Evolutionary conservation across 2,888 invertebrate species (phyloP).

Genomic region (Xylota segnis): DNA sequence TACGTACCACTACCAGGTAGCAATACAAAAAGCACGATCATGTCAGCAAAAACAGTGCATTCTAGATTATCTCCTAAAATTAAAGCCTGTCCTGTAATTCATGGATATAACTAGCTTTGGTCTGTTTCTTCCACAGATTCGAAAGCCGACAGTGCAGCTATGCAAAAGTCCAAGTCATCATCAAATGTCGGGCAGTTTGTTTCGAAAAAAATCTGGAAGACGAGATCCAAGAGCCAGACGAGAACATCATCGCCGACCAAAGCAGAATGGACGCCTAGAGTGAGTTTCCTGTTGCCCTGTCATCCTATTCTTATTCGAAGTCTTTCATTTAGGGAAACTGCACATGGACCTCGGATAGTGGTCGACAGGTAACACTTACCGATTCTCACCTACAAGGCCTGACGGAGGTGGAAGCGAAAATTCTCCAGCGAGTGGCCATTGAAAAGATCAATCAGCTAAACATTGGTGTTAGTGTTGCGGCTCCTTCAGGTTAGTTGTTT

Average conservation of each 20-base stretch:
- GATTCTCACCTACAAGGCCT: conserved; percentile 88
- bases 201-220: conserved; percentile 93
- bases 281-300: conserved; percentile 85
- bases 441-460: conserved; percentile 94
- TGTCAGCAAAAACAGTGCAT: conserved; percentile 69
- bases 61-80: conserved; percentile 16
- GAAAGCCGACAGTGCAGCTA: conserved; percentile 86
- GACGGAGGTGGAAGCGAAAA: conserved; percentile 89
- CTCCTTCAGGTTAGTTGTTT: conserved; percentile 89
- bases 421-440: conserved; percentile 93
- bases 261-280: conserved; percentile 93
- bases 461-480: conserved; percentile 91
- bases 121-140: conserved; percentile 78
- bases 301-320: background rate
- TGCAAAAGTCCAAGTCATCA: conserved; percentile 96
- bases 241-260: conserved; percentile 84
- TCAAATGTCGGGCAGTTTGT: conserved; percentile 94
- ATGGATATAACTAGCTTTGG: conserved; percentile 1
- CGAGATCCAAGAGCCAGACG: conserved; percentile 93
- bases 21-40: conserved; percentile 55
- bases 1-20: conserved; percentile 44
- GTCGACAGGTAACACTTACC: conserved; percentile 87
- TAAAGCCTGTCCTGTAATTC: background rate
- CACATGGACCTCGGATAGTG: conserved; percentile 90
- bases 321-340: conserved; percentile 88